Conservation (phyloP, 2,797 vertebrate species). For the Hydrophis major region DNA sequence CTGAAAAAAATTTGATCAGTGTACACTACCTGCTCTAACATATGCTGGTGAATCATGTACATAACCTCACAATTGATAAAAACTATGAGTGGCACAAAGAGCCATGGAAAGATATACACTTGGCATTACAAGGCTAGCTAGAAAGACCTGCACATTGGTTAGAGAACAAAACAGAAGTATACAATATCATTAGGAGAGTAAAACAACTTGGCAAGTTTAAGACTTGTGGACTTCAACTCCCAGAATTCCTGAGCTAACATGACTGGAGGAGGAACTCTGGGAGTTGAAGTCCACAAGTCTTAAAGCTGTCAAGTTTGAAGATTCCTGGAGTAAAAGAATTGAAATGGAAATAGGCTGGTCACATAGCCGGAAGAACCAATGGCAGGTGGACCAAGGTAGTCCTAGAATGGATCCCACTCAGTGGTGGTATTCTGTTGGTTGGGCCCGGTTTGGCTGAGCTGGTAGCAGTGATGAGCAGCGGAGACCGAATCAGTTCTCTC, state of each 20-base stretch:
- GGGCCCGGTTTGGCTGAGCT: too few relatives aligned
- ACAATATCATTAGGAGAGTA: not conserved
- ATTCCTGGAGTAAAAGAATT: not conserved
- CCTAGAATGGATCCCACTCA: not conserved
- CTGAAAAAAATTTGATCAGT: not conserved
- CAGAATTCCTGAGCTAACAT: too few relatives aligned
- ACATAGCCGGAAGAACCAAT: not conserved
- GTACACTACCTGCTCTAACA: not conserved
- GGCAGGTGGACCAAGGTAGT: not conserved
- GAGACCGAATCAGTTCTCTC: too few relatives aligned
- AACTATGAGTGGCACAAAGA: not conserved
- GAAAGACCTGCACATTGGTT: not conserved
- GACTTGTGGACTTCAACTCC: too few relatives aligned
- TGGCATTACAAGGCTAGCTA: not conserved
- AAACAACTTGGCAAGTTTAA: not conserved
- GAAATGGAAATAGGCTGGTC: not conserved
- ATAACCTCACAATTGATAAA: not conserved
- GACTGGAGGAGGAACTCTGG: too few relatives aligned
- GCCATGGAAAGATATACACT: not conserved
- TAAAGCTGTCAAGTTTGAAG: too few relatives aligned
- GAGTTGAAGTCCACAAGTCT: too few relatives aligned
- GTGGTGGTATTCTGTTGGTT: too few relatives aligned
- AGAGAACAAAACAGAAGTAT: not conserved
- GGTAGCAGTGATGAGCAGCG: too few relatives aligned
- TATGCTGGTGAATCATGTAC: not conserved